Conservation (phyloP, 2,797 vertebrate genomes). For the Dendrocincla fuliginosa region DNA sequence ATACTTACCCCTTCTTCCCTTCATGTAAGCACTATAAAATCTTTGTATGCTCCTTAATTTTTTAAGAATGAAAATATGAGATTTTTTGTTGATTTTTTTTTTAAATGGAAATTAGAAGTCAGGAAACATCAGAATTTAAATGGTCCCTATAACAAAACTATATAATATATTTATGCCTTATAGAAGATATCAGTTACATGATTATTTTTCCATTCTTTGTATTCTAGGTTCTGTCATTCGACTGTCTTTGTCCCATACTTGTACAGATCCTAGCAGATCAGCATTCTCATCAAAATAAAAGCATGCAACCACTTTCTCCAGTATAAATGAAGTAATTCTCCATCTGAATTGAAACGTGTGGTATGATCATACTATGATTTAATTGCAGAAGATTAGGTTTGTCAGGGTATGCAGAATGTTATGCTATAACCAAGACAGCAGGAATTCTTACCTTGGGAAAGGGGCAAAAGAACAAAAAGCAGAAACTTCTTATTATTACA, state of each 20-base stretch:
- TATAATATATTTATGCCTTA: neutral
- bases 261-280: neutral
- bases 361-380: neutral
- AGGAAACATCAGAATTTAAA: neutral
- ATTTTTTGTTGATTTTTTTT: neutral
- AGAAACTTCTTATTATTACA: neutral
- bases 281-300: neutral
- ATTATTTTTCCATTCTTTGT: neutral
- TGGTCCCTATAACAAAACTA: neutral
- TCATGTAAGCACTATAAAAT: neutral
- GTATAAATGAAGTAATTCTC: neutral
- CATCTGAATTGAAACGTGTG: neutral
- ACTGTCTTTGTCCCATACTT: neutral
- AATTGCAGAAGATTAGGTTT: neutral
- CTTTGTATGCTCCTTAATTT: neutral
- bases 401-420: neutral
- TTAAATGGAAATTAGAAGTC: neutral
- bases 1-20: neutral
- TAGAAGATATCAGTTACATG: neutral
- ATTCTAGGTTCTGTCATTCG: neutral
- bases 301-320: neutral
- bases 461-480: neutral
- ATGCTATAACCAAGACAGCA: neutral
- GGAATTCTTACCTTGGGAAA: neutral
- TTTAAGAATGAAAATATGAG: neutral